Percentiles rank a stretch among this genome's conserved stretches.
phyloP scores from a whole-genome alignment of 2,888 invertebrate species.

The Eueremaeus valkanovi region DNA sequence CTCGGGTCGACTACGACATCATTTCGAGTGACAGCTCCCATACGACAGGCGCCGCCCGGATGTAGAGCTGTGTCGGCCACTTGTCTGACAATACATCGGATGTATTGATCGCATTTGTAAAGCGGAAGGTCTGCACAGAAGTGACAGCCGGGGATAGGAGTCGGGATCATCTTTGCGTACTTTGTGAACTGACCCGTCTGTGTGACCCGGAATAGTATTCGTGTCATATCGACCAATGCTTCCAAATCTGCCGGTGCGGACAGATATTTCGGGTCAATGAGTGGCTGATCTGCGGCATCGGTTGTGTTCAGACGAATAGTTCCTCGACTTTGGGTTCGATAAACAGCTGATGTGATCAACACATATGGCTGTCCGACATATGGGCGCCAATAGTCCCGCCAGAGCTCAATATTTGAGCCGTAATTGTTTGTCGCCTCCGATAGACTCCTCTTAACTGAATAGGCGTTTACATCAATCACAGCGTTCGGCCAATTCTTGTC shows the following conservation, averaged over 20 bases:
- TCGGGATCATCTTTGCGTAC: conserved; percentile 27
- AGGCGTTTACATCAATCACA: conserved; percentile 36
- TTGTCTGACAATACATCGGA: conserved; percentile 37
- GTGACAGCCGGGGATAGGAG: conserved; percentile 33
- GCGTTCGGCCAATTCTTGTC: conserved; percentile 31
- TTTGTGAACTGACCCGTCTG: conserved; percentile 21
- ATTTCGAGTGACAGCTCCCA: conserved; percentile 28
- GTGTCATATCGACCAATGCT: conserved; percentile 36
- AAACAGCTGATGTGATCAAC: conserved; percentile 33
- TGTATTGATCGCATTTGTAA: conserved; percentile 29
- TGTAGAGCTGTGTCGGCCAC: conserved; percentile 32
- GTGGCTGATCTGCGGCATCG: conserved; percentile 17
- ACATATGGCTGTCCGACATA: conserved; percentile 35
- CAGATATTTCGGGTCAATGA: conserved; percentile 36
- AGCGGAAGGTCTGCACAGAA: neutral
- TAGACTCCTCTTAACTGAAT: conserved; percentile 27
- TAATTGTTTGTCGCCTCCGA: neutral
- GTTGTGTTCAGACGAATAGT: conserved; percentile 28
- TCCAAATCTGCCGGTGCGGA: neutral
- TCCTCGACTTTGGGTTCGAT: conserved; percentile 35
- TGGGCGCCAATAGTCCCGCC: conserved; percentile 36
- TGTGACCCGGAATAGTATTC: conserved; percentile 32
- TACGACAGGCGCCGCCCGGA: conserved; percentile 40
- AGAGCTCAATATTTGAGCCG: conserved; percentile 15
- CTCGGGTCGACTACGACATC: conserved; percentile 36